phyloP scores from a whole-genome alignment of 2,797 vertebrate genomes.

The Aulostomus chinensis region DNA sequence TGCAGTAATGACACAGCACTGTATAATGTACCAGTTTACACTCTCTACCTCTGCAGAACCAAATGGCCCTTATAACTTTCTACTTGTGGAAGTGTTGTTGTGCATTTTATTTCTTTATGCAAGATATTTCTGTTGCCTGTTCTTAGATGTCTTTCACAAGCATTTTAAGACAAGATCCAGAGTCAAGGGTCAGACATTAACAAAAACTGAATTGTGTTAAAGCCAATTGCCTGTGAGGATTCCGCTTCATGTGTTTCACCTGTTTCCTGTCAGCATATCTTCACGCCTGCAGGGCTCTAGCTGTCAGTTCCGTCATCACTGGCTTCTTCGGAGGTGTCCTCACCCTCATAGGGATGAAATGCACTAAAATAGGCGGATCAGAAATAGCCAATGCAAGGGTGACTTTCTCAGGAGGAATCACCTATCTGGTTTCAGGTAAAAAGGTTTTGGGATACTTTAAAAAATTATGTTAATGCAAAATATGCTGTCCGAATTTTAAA shows the following conservation, averaged over 20 bases:
- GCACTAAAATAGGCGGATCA: slow-evolving; percentile 85
- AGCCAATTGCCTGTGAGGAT: no score
- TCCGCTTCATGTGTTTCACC: background rate
- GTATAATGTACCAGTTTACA: no score
- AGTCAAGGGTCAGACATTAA: no score
- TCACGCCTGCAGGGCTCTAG: slow-evolving; percentile 78
- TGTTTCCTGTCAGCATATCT: slow-evolving; percentile 69
- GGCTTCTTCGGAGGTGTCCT: slow-evolving; percentile 83
- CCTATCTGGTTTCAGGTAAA: slow-evolving; percentile 79
- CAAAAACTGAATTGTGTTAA: no score
- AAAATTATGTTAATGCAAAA: background rate
- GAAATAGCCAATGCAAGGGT: slow-evolving; percentile 77
- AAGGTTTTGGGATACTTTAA: background rate
- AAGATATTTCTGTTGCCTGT: no score
- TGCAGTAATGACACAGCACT: no score
- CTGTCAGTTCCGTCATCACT: slow-evolving; percentile 76
- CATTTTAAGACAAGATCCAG: no score
- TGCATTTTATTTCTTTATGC: no score
- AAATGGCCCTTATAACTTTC: no score
- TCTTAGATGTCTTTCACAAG: no score
- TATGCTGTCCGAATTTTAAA: background rate
- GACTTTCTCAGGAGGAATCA: slow-evolving; percentile 77
- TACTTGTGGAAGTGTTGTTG: no score
- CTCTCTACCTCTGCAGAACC: no score
- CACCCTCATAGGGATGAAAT: slow-evolving; percentile 84